These are phyloP conservation scores for Neolamprologus cancellatus DNA, from an alignment of 2,113 vertebrate species.

Conservation along the genomic window DNA sequence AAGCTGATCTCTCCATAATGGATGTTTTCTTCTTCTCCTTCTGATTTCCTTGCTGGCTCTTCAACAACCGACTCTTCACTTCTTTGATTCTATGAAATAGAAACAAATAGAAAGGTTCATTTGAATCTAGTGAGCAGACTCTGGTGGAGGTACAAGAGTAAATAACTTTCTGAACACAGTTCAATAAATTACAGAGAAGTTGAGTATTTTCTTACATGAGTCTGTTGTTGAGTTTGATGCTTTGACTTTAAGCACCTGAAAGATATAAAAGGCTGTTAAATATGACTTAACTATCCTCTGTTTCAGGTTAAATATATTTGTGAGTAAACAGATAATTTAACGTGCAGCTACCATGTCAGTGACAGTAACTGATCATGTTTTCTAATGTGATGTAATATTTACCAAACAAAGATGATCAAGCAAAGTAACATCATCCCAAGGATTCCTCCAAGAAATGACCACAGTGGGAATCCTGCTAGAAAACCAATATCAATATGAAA, in stretches of 20 bases:
- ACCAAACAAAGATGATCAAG: background rate
- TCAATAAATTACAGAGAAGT: background rate
- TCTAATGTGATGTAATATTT: background rate
- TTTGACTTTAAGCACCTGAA: background rate
- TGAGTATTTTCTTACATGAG: background rate
- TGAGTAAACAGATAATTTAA: background rate
- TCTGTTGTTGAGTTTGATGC: background rate
- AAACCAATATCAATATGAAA: background rate
- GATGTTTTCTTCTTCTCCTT: background rate
- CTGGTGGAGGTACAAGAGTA: rapidly evolving
- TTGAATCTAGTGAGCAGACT: background rate
- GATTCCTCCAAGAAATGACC: background rate
- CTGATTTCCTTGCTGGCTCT: rapidly evolving
- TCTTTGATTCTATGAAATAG: rapidly evolving
- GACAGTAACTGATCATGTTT: background rate
- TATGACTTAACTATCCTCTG: background rate
- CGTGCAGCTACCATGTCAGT: background rate
- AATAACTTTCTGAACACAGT: rapidly evolving
- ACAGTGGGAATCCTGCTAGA: background rate
- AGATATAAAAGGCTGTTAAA: background rate
- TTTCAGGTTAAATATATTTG: background rate
- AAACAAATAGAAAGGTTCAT: background rate
- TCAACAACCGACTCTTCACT: background rate
- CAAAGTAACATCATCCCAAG: background rate
- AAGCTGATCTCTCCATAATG: background rate